These are phyloP conservation scores for Drosophila anomelani DNA, from an alignment of 2,888 invertebrate genomes.

Conservation along the genomic window DNA sequence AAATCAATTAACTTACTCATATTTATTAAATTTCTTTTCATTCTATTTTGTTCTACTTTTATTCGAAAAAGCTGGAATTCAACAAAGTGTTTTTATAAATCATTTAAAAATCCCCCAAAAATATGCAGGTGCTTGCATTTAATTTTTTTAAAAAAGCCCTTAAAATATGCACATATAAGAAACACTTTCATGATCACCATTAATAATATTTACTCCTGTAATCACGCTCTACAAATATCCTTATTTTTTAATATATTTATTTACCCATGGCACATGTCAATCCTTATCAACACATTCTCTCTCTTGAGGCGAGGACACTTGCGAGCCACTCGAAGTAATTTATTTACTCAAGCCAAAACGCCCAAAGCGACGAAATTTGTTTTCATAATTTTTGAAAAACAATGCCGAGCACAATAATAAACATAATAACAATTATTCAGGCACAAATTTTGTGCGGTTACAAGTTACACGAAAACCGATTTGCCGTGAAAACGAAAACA, in stretches of 20 bases:
- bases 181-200: no score
- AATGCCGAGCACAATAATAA: constrained; percentile 43
- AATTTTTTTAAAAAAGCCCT: not conserved
- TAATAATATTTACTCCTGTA: not conserved
- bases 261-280: constrained; percentile 17
- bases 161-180: not conserved
- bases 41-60: no score
- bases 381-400: constrained; percentile 68
- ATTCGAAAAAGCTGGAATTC: no score
- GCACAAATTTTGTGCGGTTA: constrained; percentile 63
- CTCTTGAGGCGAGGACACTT: constrained; percentile 16
- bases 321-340: constrained; percentile 61
- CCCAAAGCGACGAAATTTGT: constrained; percentile 68
- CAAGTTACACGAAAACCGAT: constrained; percentile 74
- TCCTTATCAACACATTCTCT: constrained; percentile 15
- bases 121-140: not conserved
- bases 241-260: not conserved
- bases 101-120: not conserved
- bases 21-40: no score
- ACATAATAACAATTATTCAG: constrained; percentile 37
- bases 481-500: constrained; percentile 65
- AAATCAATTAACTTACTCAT: no score
- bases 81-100: no score
- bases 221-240: not conserved
- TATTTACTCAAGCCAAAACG: constrained; percentile 58